phyloP scores from a whole-genome alignment of 2,797 vertebrate species.

The Eulemur mongoz region DNA sequence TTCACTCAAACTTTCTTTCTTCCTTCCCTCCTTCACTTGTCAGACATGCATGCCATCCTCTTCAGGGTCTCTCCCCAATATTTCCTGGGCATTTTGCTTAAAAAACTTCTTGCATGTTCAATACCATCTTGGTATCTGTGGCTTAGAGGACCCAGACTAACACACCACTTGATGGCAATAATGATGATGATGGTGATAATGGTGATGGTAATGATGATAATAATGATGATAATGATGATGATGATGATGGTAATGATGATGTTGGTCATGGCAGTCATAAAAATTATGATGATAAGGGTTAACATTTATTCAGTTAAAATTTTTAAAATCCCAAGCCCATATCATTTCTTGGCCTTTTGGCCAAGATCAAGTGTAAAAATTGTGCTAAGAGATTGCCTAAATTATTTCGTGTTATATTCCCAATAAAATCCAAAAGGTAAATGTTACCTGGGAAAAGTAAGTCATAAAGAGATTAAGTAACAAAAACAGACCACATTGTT shows the following conservation, averaged over 20 bases:
- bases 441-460: not conserved
- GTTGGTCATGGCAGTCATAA: not conserved
- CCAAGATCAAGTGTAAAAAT: no score
- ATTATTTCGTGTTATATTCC: not conserved
- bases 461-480: not conserved
- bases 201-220: no score
- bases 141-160: not conserved
- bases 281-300: not conserved
- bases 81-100: not conserved
- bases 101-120: not conserved
- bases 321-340: not conserved
- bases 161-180: no score
- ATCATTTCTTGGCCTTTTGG: no score
- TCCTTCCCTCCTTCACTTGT: not conserved
- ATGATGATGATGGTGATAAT: not conserved
- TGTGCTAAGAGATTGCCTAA: not conserved
- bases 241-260: not conserved
- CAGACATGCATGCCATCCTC: not conserved
- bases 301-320: not conserved
- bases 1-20: not conserved
- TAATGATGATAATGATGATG: no score
- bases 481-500: not conserved
- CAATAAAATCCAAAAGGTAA: not conserved
- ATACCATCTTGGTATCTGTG: not conserved
- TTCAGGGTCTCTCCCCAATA: not conserved